phyloP scores from a whole-genome alignment of 2,888 invertebrate genomes.

The Catotricha subobsoleta region DNA sequence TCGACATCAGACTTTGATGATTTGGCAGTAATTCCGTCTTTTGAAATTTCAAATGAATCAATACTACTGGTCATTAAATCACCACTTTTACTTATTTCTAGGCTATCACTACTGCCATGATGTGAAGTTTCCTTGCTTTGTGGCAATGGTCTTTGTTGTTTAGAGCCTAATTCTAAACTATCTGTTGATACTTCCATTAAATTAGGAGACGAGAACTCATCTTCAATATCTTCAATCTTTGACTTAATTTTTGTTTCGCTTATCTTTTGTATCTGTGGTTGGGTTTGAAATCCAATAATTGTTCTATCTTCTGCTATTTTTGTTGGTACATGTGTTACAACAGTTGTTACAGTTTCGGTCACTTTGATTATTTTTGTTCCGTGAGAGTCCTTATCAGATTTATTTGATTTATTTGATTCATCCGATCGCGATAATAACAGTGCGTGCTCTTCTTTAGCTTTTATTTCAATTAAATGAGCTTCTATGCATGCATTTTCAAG shows the following conservation, averaged over 20 bases:
- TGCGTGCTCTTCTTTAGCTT: conserved; percentile 72
- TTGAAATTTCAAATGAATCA: conserved; percentile 31
- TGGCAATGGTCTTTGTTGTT: conserved; percentile 19
- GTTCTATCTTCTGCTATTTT: not conserved
- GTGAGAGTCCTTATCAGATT: conserved; percentile 14
- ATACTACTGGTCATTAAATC: conserved; percentile 39
- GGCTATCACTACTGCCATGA: conserved; percentile 47
- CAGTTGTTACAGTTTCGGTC: not conserved
- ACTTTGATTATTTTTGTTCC: conserved; percentile 15
- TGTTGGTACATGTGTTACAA: not conserved
- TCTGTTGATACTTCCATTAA: conserved; percentile 43
- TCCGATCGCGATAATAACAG: conserved; percentile 38
- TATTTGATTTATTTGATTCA: conserved; percentile 28
- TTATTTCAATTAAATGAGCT: conserved; percentile 63
- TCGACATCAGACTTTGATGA: conserved; percentile 22
- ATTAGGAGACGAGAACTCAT: conserved; percentile 25
- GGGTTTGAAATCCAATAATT: not conserved
- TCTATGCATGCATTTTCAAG: conserved; percentile 75
- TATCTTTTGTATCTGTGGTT: conserved; percentile 9
- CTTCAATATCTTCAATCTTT: conserved; percentile 21
- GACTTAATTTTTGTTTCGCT: conserved; percentile 28
- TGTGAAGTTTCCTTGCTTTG: conserved; percentile 30
- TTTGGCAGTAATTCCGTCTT: conserved; percentile 20
- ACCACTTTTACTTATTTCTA: conserved; percentile 40
- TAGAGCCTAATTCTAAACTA: conserved; percentile 33